phyloP scores from a whole-genome alignment of 2,888 invertebrate genomes.

The Listrodromus nycthemerus region DNA sequence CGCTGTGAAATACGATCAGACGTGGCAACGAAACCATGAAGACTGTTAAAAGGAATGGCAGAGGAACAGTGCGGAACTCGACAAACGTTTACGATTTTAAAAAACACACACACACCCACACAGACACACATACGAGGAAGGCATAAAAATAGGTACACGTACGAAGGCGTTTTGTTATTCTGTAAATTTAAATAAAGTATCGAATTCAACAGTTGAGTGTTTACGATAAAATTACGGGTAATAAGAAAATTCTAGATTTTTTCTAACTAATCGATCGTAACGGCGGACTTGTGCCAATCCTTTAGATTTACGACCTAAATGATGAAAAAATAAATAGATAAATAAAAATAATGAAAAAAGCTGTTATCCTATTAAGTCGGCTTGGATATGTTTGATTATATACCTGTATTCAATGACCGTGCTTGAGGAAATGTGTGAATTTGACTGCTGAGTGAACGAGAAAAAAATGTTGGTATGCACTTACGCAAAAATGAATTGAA shows the following conservation, averaged over 20 bases:
- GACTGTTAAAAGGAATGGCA: conserved; percentile 23
- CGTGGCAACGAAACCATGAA: conserved; percentile 14
- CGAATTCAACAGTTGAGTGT: conserved; percentile 81
- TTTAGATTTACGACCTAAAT: conserved; percentile 80
- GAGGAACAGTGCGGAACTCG: conserved; percentile 23
- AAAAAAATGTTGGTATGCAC: conserved; percentile 24
- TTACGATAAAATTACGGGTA: conserved; percentile 84
- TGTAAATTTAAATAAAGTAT: conserved; percentile 67
- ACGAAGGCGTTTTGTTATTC: conserved; percentile 63
- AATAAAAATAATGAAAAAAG: conserved; percentile 69
- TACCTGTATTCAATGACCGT: conserved; percentile 71
- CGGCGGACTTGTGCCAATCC: conserved; percentile 80
- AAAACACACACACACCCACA: conserved; percentile 21
- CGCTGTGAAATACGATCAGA: conserved; percentile 6
- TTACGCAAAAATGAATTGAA: conserved; percentile 4
- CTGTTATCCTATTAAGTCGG: conserved; percentile 80
- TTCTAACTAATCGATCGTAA: conserved; percentile 82
- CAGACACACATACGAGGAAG: conserved; percentile 33
- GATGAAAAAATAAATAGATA: conserved; percentile 66
- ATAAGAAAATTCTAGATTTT: conserved; percentile 84
- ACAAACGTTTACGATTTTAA: conserved; percentile 42
- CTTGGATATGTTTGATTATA: conserved; percentile 79
- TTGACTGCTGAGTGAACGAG: conserved; percentile 16
- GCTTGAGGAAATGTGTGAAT: conserved; percentile 40
- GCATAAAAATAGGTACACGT: conserved; percentile 48